Evolutionary conservation across 2,113 vertebrate genomes (phyloP), one percentile per base, ranked within the genome.

Genomic region (Spea multiplicata): DNA sequence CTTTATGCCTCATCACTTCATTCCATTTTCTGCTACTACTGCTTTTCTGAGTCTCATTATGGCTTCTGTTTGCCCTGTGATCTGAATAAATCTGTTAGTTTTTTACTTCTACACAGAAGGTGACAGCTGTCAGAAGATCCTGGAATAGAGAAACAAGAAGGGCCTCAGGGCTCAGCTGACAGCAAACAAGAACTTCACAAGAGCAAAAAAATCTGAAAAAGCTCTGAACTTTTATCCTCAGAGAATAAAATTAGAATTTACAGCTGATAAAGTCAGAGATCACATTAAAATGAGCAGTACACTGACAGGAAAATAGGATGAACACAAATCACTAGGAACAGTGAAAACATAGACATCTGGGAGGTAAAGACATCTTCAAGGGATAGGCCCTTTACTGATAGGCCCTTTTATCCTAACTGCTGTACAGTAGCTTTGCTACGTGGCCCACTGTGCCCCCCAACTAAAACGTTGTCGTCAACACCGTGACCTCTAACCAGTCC

Each of bases 41-140:
- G 14, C 59, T 66, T 78, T 59, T 72, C 44, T 17, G 59, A 72
- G 71, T 7, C 68, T 64, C 70, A 72, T 72, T 59, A 78, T 47
- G 49, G 44, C 61, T 66, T 61, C 67, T 47, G 61, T 77, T 77
- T 66, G 66, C 75, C 76, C 76, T 78, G 76, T 71, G 76, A 78
- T 78, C 76, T 78, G 69, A 78, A 78, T 72, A 78, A 78, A 78
- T 78, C 69, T 66, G 76, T 72, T 55, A 71, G 30, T 70, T 62
- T 65, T 50, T 66, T 61, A 14, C 64, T 78, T n/a, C 69, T 78
- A 66, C 68, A 78, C 68, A 55, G 59, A 78, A 78, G 69, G 76
- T 78, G 76, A 66, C 68, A 78, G 76, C 76, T 78, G 76, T 78
- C 76, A 78, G 59, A 78, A 62, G 61, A 68, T 78, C 76, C 69